A percentile compares a stretch with the other conserved stretches of the same genome.
Evolutionary conservation across 2,113 vertebrate genomes (phyloP).

Genomic region (Hippotragus niger): DNA sequence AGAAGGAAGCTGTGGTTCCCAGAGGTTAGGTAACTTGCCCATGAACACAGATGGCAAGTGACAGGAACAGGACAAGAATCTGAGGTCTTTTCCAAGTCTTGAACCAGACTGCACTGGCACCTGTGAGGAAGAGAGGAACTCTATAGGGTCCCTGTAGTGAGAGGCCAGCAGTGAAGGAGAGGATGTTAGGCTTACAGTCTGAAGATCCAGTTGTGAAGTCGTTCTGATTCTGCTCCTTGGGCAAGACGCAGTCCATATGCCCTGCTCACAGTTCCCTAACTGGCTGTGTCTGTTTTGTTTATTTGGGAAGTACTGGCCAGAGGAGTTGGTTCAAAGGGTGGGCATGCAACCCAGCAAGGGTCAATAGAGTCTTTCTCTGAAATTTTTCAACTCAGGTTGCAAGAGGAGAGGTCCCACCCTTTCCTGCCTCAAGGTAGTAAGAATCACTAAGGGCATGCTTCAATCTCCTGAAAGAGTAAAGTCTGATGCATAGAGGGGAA

Average conservation of each 20-base stretch:
- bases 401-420: not conserved
- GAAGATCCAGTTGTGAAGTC: not conserved
- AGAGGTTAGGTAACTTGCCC: not conserved
- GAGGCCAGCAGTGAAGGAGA: too few species aligned
- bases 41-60: not conserved
- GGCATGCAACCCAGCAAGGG: not conserved
- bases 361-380: not conserved
- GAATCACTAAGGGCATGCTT: not conserved
- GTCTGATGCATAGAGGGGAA: not conserved
- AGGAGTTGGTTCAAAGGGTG: not conserved
- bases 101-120: not conserved
- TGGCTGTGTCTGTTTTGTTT: not conserved
- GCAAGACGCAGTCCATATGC: not conserved
- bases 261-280: not conserved
- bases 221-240: not conserved
- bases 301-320: not conserved
- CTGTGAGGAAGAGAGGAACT: not conserved
- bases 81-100: not conserved
- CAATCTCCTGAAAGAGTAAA: not conserved
- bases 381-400: not conserved
- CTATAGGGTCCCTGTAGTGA: not conserved
- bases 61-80: not conserved
- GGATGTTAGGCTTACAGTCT: not conserved
- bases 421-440: not conserved
- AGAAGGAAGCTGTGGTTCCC: slow-evolving; percentile 37